Percentiles rank a stretch among this genome's conserved stretches.
Evolutionary conservation across 1,140 invertebrate genomes (phyloP).

Genomic region (Aricia agestis): DNA sequence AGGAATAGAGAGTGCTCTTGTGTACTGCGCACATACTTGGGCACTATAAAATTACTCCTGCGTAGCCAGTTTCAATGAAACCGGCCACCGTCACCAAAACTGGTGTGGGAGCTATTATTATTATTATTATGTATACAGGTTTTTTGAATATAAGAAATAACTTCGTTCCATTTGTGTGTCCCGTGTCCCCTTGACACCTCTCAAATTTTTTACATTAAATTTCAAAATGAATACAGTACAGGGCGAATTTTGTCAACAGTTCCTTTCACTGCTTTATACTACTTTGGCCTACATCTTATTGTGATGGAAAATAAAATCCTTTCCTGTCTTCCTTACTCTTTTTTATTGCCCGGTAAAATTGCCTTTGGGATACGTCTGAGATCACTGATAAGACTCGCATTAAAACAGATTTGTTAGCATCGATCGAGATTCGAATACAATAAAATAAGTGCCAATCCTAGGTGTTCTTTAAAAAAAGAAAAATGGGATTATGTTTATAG

Average conservation of each 20-base stretch:
- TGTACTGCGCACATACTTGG: too few relatives aligned
- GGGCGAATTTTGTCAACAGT: background rate
- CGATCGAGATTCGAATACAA: background rate
- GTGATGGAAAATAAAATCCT: constrained; percentile 2
- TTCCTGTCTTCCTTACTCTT: constrained; percentile 11
- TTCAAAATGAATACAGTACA: background rate
- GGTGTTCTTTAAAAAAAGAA: background rate
- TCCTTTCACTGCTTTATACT: background rate
- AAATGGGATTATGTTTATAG: too few relatives aligned
- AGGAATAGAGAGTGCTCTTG: too few relatives aligned
- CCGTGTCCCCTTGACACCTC: too few relatives aligned
- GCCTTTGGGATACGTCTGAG: background rate
- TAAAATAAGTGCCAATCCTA: background rate
- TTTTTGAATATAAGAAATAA: too few relatives aligned
- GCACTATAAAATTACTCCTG: too few relatives aligned
- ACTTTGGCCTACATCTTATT: constrained; percentile 7
- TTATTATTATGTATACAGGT: too few relatives aligned
- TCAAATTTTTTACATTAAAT: too few relatives aligned
- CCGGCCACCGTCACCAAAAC: too few relatives aligned
- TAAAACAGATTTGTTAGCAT: background rate
- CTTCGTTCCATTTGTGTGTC: too few relatives aligned
- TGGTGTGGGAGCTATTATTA: too few relatives aligned
- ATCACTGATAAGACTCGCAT: background rate
- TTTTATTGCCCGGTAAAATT: constrained; percentile 2
- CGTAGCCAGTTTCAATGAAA: too few relatives aligned